Evolutionary conservation across 1,140 invertebrate genomes (phyloP), one percentile per base, ranked within the genome.

Genomic region (Leptopilina clavipes): DNA sequence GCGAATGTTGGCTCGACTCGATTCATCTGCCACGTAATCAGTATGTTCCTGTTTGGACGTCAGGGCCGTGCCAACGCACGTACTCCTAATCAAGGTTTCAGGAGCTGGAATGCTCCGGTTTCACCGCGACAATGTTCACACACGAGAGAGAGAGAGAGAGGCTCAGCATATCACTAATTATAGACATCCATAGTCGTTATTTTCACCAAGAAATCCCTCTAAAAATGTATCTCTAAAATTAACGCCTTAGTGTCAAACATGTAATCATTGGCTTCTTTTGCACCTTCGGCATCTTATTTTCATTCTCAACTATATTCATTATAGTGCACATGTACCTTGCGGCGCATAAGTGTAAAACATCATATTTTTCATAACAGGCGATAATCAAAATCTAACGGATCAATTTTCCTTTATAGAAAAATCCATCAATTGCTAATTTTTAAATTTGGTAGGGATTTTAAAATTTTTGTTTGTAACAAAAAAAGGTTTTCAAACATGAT

Each of bases 21-120:
- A 88, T 88, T 90, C 85, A 86, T 88, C 86, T 82, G 85, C 76
- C 78, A 81, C 80, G 84, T 89, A 86, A 90, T 88, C 84, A 84
- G 73, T 81, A 78, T 84, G 83, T 88, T 90, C 86, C 87, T 88
- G 87, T 86, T 88, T 87, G 84, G 79, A 77, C 80, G 37, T 77
- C 84, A 85, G 81, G 84, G 83, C 80, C 85, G 82, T 85, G 81
- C 75, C 79, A 81, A 76, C 73, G 77, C 72, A 65, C 77, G 77
- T 74, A 70, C 79, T 78, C 78, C 77, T 78, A 78, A 80, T 84
- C 85, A 85, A 86, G 84, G 84, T 83, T 81, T 71, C 73, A 56
- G 54, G 17, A 70, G 74, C 72, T 73, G 77, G 75, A 80, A 79
- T 76, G 65, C 72, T 76, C 75, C 71, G 79, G 77, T 83, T 83